Percentiles rank a stretch among this genome's conserved stretches.
phyloP scores from a whole-genome alignment of 2,888 invertebrate species.

The Epicampocera succincta region DNA sequence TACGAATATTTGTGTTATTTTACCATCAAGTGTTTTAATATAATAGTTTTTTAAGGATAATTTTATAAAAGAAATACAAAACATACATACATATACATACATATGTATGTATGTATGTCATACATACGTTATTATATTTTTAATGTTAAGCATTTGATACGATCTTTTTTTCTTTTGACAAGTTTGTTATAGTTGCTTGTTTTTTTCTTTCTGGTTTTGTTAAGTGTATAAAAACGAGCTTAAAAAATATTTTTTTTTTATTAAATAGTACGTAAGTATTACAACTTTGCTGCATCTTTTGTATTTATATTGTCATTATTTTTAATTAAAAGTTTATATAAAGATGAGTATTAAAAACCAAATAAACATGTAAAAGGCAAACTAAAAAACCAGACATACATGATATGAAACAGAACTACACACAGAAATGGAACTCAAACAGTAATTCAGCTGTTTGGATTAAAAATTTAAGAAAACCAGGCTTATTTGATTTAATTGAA shows the following conservation, averaged over 20 bases:
- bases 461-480: too few relatives aligned
- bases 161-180: conserved; percentile 30
- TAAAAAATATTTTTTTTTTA: conserved; percentile 12
- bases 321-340: conserved; percentile 63
- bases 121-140: conserved; percentile 57
- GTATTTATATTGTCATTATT: conserved; percentile 61
- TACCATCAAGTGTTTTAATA: conserved; percentile 20
- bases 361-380: too few relatives aligned
- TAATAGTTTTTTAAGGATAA: conserved; percentile 17
- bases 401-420: conserved; percentile 3
- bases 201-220: not conserved
- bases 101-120: too few relatives aligned
- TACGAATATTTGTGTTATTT: not conserved
- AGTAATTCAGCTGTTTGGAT: too few relatives aligned
- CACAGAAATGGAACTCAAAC: not conserved
- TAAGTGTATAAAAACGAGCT: not conserved
- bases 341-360: conserved; percentile 31
- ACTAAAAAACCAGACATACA: not conserved
- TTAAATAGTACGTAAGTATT: conserved; percentile 21
- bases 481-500: too few relatives aligned
- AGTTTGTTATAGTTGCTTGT: not conserved
- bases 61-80: conserved; percentile 3
- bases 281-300: conserved; percentile 49
- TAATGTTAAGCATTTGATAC: conserved; percentile 59
- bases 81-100: too few relatives aligned